phyloP scores from a whole-genome alignment of 2,113 vertebrate genomes.

The Nematolebias whitei region DNA sequence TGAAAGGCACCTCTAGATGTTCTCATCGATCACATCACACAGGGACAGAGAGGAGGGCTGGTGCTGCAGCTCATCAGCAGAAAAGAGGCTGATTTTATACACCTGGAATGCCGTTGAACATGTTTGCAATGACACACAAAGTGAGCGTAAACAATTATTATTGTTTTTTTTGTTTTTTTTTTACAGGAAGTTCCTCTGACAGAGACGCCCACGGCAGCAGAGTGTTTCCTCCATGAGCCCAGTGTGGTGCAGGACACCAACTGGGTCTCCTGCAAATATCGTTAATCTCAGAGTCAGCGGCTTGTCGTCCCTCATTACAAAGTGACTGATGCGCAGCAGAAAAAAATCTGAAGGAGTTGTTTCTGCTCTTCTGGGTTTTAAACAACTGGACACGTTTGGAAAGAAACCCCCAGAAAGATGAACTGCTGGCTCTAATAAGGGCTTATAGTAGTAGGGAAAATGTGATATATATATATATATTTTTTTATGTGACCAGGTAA shows the following conservation, averaged over 20 bases:
- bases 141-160: slow-evolving; percentile 13
- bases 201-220: slow-evolving; percentile 24
- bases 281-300: slow-evolving; percentile 36
- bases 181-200: slow-evolving; percentile 4
- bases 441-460: not conserved
- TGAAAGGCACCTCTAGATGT: slow-evolving; percentile 82
- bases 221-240: slow-evolving; percentile 44
- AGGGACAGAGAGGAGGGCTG: slow-evolving; percentile 63
- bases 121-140: slow-evolving; percentile 5
- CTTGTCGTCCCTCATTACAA: slow-evolving; percentile 43
- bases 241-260: slow-evolving; percentile 58
- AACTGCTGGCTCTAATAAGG: not conserved
- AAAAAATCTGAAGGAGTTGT: not conserved
- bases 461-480: not conserved
- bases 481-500: too few species aligned
- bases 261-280: slow-evolving; percentile 40
- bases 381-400: not conserved
- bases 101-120: slow-evolving; percentile 27
- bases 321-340: slow-evolving; percentile 18
- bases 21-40: slow-evolving; percentile 71
- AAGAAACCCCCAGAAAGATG: slow-evolving; percentile 4
- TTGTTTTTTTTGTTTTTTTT: not conserved
- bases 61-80: slow-evolving; percentile 37
- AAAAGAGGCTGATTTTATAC: slow-evolving; percentile 51
- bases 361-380: slow-evolving; percentile 12